phyloP scores from a whole-genome alignment of 1,140 invertebrate species.

The Helicoverpa armigera region DNA sequence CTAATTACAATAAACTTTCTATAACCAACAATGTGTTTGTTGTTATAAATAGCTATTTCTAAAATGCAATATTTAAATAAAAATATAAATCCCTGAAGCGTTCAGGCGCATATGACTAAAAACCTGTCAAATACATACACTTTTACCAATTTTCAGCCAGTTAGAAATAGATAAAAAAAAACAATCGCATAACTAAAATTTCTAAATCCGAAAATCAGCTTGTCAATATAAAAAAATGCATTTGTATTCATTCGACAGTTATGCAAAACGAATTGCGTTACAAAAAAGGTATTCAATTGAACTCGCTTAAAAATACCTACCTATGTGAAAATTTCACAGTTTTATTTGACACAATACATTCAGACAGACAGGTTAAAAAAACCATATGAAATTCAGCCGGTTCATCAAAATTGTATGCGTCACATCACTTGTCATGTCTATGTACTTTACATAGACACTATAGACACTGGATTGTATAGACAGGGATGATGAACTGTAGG shows the following conservation, averaged over 20 bases:
- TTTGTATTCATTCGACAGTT: background rate
- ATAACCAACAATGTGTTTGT: no score
- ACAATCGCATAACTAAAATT: slow-evolving; percentile 2
- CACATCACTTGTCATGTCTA: slow-evolving; percentile 20
- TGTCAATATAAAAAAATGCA: background rate
- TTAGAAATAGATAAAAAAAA: background rate
- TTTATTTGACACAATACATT: background rate
- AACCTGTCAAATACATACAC: no score
- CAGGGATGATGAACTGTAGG: no score
- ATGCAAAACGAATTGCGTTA: slow-evolving; percentile 18
- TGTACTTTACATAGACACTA: background rate
- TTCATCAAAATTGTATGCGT: slow-evolving; percentile 36
- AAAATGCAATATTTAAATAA: no score
- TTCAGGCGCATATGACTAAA: no score
- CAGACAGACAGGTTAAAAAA: background rate
- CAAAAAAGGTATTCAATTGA: slow-evolving; percentile 15
- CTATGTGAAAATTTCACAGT: background rate
- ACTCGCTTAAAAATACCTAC: background rate
- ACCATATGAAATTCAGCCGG: slow-evolving; percentile 3
- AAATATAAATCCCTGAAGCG: no score
- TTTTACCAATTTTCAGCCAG: no score
- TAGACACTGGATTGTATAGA: background rate
- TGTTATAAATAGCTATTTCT: no score
- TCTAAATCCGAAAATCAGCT: background rate
- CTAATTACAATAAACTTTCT: no score